Conservation (phyloP, 2,797 vertebrate genomes). For the Phalanger gymnotis region DNA sequence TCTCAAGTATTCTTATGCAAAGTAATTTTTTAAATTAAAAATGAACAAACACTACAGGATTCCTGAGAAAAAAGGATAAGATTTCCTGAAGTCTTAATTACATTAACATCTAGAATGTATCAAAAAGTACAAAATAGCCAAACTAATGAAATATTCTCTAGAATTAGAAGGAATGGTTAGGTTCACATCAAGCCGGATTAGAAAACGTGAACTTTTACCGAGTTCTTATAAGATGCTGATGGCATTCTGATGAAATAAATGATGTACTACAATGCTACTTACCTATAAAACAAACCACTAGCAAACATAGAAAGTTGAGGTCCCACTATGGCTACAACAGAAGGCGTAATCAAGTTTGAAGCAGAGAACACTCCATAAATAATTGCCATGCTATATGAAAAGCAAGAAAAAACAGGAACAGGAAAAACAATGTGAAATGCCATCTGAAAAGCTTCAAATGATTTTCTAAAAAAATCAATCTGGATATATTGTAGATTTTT, state of each 20-base stretch:
- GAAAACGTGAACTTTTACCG: neutral
- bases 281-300: conserved; percentile 97
- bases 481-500: neutral
- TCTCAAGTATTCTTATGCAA: neutral
- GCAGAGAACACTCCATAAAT: conserved; percentile 98
- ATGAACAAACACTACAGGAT: neutral
- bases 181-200: neutral
- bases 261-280: conserved; percentile 68
- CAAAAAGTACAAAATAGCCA: neutral
- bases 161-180: neutral
- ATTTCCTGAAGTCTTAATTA: neutral
- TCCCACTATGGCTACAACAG: conserved; percentile 93
- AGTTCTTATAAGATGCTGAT: neutral
- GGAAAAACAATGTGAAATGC: neutral
- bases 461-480: neutral
- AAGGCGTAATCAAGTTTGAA: conserved; percentile 95
- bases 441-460: neutral
- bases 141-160: neutral
- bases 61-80: neutral
- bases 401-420: neutral
- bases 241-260: neutral
- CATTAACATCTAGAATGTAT: neutral
- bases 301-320: conserved; percentile 95
- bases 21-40: neutral
- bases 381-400: conserved; percentile 91